A percentile compares a stretch with the other conserved stretches of the same genome.
Evolutionary conservation across 2,797 vertebrate genomes (phyloP).

Genomic region (Dendrocincla tyrannina): DNA sequence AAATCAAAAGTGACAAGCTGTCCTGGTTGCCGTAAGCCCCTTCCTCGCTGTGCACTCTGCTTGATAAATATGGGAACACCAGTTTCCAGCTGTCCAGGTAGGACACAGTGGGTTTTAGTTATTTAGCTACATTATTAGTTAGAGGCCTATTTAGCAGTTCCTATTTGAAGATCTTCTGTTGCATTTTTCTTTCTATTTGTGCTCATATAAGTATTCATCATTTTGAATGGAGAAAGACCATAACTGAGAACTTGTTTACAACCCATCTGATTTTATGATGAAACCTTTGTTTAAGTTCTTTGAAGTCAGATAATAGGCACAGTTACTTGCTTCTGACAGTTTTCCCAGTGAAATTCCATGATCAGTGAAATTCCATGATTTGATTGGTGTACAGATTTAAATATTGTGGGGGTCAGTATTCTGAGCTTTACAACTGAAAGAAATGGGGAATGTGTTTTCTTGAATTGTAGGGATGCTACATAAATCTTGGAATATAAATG

Average conservation of each 20-base stretch:
- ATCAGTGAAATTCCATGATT: neutral
- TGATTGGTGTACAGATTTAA: neutral
- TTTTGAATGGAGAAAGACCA: neutral
- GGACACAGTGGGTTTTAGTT: neutral
- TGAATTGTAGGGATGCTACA: neutral
- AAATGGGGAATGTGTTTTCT: neutral
- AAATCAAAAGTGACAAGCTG: slow-evolving; percentile 99
- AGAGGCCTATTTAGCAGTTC: neutral
- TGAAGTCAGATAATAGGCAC: neutral
- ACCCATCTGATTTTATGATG: neutral
- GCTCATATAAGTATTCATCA: neutral
- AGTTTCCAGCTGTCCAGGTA: slow-evolving; percentile 92
- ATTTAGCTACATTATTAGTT: neutral
- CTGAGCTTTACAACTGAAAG: neutral
- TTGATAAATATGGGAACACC: slow-evolving; percentile 99
- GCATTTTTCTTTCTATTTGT: neutral
- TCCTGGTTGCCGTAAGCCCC: slow-evolving; percentile 96
- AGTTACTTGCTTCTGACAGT: neutral
- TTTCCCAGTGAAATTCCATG: neutral
- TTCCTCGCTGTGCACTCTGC: slow-evolving; percentile 96
- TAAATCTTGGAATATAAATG: neutral
- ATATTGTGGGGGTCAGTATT: neutral
- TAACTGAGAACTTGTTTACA: neutral
- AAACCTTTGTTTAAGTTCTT: neutral
- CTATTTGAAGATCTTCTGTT: neutral